Conservation (phyloP, 1,140 invertebrate genomes). For the Euura lappo region DNA sequence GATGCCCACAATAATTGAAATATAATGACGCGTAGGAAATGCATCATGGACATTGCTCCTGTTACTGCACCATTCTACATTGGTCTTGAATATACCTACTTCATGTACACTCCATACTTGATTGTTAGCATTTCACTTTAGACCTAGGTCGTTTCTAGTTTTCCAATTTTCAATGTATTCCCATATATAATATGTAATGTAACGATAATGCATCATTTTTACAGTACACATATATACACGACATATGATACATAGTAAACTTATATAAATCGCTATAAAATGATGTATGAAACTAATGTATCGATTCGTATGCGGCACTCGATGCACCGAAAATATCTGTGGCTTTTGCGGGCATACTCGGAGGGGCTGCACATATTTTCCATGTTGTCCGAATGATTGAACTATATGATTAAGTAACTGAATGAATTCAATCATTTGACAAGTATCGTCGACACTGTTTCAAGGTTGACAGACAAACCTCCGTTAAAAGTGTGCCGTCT, state of each 20-base stretch:
- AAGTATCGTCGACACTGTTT: constrained; percentile 35
- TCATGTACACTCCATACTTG: background rate
- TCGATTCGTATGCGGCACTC: background rate
- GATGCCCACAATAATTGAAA: background rate
- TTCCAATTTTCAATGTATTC: background rate
- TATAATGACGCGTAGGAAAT: background rate
- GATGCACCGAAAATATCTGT: background rate
- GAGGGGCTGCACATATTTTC: background rate
- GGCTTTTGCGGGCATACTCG: background rate
- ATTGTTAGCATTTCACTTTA: background rate
- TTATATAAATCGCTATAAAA: background rate
- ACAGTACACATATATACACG: background rate
- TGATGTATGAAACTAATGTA: background rate
- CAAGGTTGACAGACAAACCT: constrained; percentile 18
- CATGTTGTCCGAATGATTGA: background rate
- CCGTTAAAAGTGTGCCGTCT: background rate
- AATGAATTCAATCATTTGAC: background rate
- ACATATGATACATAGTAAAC: background rate
- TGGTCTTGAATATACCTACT: background rate
- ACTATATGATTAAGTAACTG: background rate
- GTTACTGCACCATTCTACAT: background rate
- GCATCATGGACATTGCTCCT: background rate
- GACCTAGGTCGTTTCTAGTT: background rate
- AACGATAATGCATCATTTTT: background rate
- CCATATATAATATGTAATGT: background rate